Base-by-base conservation (phyloP, 37 sponge, comb jelly and placozoan genomes). In the Haliclona indistincta region DNA sequence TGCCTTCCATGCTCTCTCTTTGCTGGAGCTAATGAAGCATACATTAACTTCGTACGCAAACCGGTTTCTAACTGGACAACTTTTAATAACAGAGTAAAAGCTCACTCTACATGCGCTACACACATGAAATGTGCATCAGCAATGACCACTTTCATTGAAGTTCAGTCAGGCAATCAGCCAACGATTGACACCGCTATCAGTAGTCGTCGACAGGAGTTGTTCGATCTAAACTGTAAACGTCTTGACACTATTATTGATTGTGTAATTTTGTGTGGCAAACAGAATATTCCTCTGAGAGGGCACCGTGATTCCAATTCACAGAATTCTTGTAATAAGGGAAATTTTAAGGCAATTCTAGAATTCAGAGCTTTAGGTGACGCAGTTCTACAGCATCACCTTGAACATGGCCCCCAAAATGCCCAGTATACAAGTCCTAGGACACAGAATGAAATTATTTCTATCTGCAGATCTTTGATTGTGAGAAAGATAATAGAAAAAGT, bases 1-100 rank as follows among this genome's bases (percentile, higher is more conserved):
- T 86, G 87, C 58, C 45, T 87, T 32, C 25, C 52, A 33, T 87
- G 82, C 68, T 30, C 42, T 23, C 54, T 87, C 4, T 74, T 81
- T 75, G 71, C 58, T 33, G 47, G 28, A 35, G 29, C 37, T 45
- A 42, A 17, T 42, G 23, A 39, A 20, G 11, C 28, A 8, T 20
- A 38, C 3, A 30, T 47, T 38, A 54, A 73, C 28, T 56, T 82
- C 34, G 74, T 82, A 3, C 80, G 6, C 8, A 77, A 30, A 26
- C 70, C 76, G 28, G 54, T 75, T 47, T 55, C 26, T 8, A 83
- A 83, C 41, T 75, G 80, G 40, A 83, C 68, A 28, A 63, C 56
- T 36, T 65, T 68, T 20, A 83, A 75, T 33, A 58, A 61, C 26
- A 83, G 47, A 10, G 62, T 83, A 19, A 66, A 67, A 41, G 75